Evolutionary conservation across 2,113 vertebrate genomes (phyloP).

Genomic region (Clarias magur): DNA sequence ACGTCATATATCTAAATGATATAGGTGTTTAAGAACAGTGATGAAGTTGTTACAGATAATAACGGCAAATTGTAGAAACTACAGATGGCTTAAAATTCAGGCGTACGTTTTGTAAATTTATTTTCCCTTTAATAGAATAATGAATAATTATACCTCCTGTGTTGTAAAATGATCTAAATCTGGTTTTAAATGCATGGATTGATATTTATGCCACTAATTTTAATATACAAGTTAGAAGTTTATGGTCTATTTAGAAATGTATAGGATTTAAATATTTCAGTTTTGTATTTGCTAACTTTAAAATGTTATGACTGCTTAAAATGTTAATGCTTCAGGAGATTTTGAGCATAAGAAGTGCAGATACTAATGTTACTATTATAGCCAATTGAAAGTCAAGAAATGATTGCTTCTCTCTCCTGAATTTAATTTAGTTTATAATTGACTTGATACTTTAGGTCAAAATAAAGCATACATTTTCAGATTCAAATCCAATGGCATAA

Average conservation of each 20-base stretch:
- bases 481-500: background rate
- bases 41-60: background rate
- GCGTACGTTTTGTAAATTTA: background rate
- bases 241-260: background rate
- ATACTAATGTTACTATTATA: background rate
- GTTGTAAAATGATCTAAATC: background rate
- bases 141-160: background rate
- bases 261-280: background rate
- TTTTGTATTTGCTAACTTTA: background rate
- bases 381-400: background rate
- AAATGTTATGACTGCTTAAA: background rate
- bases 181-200: background rate
- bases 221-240: background rate
- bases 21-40: background rate
- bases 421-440: background rate
- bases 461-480: background rate
- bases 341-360: background rate
- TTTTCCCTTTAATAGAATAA: background rate
- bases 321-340: background rate
- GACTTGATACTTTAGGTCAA: background rate
- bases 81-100: background rate
- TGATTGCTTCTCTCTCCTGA: background rate
- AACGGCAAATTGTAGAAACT: slow-evolving; percentile 1
- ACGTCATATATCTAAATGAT: background rate
- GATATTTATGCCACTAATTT: background rate